Evolutionary conservation across 2,797 vertebrate species (phyloP).

Genomic region (Acipenser transmontanus): DNA sequence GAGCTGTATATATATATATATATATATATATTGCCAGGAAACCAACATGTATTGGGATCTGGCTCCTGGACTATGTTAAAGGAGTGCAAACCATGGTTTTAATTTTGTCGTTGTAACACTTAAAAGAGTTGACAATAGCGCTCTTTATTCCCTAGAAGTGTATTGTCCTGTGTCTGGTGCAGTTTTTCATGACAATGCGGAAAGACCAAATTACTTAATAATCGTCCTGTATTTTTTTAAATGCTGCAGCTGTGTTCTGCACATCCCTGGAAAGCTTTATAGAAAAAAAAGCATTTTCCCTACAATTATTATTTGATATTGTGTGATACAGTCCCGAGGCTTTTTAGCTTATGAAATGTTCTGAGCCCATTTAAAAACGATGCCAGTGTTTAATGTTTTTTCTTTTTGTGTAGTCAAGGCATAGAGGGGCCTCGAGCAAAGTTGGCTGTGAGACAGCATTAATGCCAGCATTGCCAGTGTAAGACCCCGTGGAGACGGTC

Average conservation of each 20-base stretch:
- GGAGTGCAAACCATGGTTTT: too few species aligned
- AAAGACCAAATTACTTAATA: not conserved
- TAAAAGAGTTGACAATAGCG: too few species aligned
- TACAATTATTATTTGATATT: not conserved
- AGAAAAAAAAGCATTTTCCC: not conserved
- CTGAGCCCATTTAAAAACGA: not conserved
- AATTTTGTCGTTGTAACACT: too few species aligned
- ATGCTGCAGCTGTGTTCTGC: not conserved
- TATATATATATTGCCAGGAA: too few species aligned
- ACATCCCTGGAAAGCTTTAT: not conserved
- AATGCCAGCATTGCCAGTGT: not conserved
- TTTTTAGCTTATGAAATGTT: not conserved
- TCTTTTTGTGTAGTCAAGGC: not conserved
- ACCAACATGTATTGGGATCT: too few species aligned
- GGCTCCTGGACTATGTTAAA: too few species aligned
- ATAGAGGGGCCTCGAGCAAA: not conserved
- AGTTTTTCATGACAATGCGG: not conserved
- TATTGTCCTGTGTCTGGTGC: too few species aligned
- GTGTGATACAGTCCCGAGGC: not conserved
- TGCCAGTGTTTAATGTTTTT: conserved; percentile 4
- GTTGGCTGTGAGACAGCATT: not conserved
- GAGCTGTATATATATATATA: too few species aligned
- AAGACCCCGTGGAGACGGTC: not conserved
- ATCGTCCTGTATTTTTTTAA: not conserved
- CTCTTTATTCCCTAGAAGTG: too few species aligned